Conservation (phyloP, 2,888 invertebrate genomes). For the Melitaea athalia region DNA sequence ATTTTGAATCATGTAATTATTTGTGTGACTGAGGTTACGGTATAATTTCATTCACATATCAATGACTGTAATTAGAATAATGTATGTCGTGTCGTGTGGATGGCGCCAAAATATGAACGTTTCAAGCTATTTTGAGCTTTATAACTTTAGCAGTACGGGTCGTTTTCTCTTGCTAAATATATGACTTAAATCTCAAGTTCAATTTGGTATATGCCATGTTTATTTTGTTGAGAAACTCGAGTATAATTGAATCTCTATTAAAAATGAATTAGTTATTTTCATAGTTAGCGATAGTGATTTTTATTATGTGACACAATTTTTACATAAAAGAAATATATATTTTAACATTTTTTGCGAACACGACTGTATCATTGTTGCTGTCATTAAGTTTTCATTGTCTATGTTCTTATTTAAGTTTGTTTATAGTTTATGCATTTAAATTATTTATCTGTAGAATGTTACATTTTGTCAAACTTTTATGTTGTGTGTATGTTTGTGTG, state of each 20-base stretch:
- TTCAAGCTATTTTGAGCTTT: conserved; percentile 34
- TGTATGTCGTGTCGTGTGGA: conserved; percentile 75
- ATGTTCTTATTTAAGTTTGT: conserved; percentile 61
- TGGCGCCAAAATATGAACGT: conserved; percentile 49
- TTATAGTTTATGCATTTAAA: conserved; percentile 62
- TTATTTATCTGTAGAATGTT: conserved; percentile 34
- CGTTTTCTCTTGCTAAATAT: background rate
- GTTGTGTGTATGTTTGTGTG: conserved; percentile 39
- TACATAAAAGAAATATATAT: background rate
- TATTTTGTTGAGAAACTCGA: background rate
- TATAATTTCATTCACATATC: conserved; percentile 73
- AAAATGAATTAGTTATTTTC: conserved; percentile 13
- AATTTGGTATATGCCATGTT: background rate
- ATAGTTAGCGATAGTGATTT: conserved; percentile 15
- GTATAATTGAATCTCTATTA: conserved; percentile 30
- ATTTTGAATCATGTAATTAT: conserved; percentile 26
- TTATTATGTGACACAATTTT: conserved; percentile 17
- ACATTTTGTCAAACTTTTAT: conserved; percentile 39
- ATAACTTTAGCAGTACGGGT: conserved; percentile 13
- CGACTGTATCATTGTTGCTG: conserved; percentile 36
- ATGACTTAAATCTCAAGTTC: background rate
- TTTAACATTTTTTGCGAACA: conserved; percentile 14
- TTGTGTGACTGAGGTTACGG: conserved; percentile 33
- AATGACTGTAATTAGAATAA: conserved; percentile 63
- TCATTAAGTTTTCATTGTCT: conserved; percentile 47